Percentiles rank a stretch among this genome's conserved stretches.
Conservation (phyloP, 2,888 invertebrate species). For the Quadroppia sp. region DNA sequence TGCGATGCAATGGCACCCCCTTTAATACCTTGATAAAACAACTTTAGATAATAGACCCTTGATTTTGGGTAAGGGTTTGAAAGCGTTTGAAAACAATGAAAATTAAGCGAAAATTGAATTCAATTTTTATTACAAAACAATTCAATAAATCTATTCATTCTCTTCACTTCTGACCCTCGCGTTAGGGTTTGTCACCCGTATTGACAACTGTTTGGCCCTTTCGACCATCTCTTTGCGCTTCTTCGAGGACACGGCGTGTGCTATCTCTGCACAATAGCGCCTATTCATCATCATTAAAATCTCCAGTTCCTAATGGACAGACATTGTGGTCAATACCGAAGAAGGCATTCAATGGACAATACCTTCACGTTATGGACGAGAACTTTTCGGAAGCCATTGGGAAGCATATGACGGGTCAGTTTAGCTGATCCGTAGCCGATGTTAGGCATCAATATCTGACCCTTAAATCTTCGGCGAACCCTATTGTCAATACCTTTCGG, state of each 20-base stretch:
- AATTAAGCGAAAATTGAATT: too few species aligned
- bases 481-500: conserved; percentile 99
- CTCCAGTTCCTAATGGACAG: conserved; percentile 81
- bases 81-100: neutral
- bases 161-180: conserved; percentile 97
- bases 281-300: conserved; percentile 98
- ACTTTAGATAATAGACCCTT: too few species aligned
- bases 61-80: too few species aligned
- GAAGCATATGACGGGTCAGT: conserved; percentile 92
- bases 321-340: neutral
- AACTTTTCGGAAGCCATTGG: conserved; percentile 96
- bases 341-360: conserved; percentile 49
- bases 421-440: conserved; percentile 97
- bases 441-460: conserved; percentile 97
- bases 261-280: conserved; percentile 95
- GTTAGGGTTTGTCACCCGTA: conserved; percentile 91
- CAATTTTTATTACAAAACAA: neutral
- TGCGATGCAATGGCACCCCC: too few species aligned
- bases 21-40: too few species aligned
- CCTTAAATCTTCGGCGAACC: conserved; percentile 98
- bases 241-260: conserved; percentile 94
- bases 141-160: conserved; percentile 71
- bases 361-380: conserved; percentile 79
- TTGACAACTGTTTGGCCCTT: conserved; percentile 89
- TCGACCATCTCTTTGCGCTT: conserved; percentile 94